phyloP scores from a whole-genome alignment of 1,140 invertebrate genomes.

The Drosophila leontia region DNA sequence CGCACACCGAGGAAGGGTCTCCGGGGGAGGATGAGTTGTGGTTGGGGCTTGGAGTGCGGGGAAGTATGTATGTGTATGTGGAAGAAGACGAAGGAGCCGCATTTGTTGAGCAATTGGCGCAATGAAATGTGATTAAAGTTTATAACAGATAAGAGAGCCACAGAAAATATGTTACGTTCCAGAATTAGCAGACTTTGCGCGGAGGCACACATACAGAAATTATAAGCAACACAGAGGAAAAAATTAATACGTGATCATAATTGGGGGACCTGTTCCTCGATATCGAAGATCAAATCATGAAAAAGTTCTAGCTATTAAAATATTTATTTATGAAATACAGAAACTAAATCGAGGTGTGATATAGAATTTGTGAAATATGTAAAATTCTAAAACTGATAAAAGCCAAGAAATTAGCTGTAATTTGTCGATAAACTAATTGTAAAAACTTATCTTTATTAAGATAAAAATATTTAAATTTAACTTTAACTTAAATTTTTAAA shows the following conservation, averaged over 20 bases:
- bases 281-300: not conserved
- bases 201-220: not conserved
- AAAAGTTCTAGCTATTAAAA: not conserved
- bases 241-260: not conserved
- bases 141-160: slow-evolving; percentile 60
- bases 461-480: too few relatives aligned
- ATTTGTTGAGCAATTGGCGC: slow-evolving; percentile 64
- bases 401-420: too few relatives aligned
- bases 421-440: too few relatives aligned
- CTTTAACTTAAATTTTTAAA: too few relatives aligned
- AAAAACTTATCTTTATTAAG: too few relatives aligned
- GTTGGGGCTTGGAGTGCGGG: not conserved
- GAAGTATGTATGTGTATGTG: not conserved
- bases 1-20: slow-evolving; percentile 5
- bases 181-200: slow-evolving; percentile 30
- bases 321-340: not conserved
- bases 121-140: slow-evolving; percentile 68
- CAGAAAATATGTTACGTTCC: slow-evolving; percentile 40
- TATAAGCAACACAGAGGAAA: not conserved
- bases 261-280: not conserved
- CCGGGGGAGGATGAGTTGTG: slow-evolving; percentile 5
- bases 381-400: too few relatives aligned
- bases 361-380: too few relatives aligned
- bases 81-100: slow-evolving; percentile 17
- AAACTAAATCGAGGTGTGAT: too few relatives aligned